These are phyloP conservation scores for Peromyscus melanophrys DNA, from an alignment of 2,797 vertebrate species.

Conservation along the genomic window DNA sequence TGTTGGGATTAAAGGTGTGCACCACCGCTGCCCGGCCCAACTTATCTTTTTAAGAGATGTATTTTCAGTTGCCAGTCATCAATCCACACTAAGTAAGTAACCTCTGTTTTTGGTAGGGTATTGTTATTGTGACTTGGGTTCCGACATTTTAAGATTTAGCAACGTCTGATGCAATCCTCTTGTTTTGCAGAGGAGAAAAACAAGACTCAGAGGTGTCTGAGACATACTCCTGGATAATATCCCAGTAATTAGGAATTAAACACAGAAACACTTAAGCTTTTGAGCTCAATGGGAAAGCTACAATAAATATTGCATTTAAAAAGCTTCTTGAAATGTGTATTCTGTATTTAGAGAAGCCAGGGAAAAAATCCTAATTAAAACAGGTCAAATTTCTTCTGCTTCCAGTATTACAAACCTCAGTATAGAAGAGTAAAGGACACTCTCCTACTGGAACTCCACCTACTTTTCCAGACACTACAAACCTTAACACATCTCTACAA, in stretches of 20 bases:
- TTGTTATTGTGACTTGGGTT: not conserved
- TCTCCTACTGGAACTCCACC: not conserved
- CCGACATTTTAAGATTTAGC: not conserved
- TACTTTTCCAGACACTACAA: not conserved
- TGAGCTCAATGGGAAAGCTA: not conserved
- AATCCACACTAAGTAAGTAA: not conserved
- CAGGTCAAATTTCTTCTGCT: not conserved
- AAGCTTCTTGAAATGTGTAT: not conserved
- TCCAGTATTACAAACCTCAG: slow-evolving; percentile 20
- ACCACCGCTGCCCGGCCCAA: too few relatives aligned
- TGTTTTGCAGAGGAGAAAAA: not conserved
- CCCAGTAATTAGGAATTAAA: not conserved
- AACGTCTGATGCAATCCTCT: not conserved
- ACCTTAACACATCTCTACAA: not conserved
- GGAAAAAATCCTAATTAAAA: slow-evolving; percentile 10
- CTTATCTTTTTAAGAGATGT: not conserved
- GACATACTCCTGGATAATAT: not conserved
- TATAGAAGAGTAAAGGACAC: not conserved
- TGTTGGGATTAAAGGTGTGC: not conserved
- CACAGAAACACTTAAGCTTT: not conserved
- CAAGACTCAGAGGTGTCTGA: not conserved
- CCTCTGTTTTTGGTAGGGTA: not conserved
- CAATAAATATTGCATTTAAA: slow-evolving; percentile 1
- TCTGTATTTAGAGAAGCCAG: not conserved
- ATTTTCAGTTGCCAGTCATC: not conserved